Evolutionary conservation across 2,888 invertebrate species (phyloP), one percentile per base, ranked within the genome.

Genomic region (Tuta absoluta): DNA sequence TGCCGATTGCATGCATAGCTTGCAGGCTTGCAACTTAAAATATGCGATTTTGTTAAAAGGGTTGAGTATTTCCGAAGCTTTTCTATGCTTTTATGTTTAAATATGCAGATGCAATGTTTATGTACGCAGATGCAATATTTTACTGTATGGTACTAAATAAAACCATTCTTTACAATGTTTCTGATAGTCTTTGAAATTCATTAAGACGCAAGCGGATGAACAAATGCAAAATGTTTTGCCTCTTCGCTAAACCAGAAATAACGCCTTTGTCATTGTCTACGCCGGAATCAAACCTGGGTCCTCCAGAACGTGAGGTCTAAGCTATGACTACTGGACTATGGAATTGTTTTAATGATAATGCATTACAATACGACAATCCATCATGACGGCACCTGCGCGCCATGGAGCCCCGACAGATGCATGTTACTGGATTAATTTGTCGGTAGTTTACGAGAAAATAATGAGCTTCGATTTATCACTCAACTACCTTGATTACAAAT

Each of bases 1-100:
- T 33, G n/a, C 56, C 17, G 23, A n/a, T 28, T 56, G 56, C 56
- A 56, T 56, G 56, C 28, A 33, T 56, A 56, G 33, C n/a, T 56
- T 10, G 56, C 23, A 28, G n/a, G 56, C 51, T 23, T 51, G 51
- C 51, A 12, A 51, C 12, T 51, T 51, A 21, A 51, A 51, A 51
- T 51, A 19, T 51, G 21, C 51, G 23, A 12, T 21, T 21, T 12
- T 12, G 19, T 51, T 21, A 21, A 21, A 51, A 41, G 41, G 41
- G 41, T 41, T 41, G 41, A 8, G 14, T 3, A 14, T 41, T 41
- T 12, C 14, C n/a, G 14, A n/a, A 14, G 14, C 41, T 41, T 41
- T 3, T 41, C n/a, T 41, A 8, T 41, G n/a, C n/a, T n/a, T n/a
- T n/a, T n/a, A n/a, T 3, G 14, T 41, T 14, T 14, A 38, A 14